These are phyloP conservation scores for Drosophila meridiana DNA, from an alignment of 2,888 invertebrate species.

Conservation along the genomic window DNA sequence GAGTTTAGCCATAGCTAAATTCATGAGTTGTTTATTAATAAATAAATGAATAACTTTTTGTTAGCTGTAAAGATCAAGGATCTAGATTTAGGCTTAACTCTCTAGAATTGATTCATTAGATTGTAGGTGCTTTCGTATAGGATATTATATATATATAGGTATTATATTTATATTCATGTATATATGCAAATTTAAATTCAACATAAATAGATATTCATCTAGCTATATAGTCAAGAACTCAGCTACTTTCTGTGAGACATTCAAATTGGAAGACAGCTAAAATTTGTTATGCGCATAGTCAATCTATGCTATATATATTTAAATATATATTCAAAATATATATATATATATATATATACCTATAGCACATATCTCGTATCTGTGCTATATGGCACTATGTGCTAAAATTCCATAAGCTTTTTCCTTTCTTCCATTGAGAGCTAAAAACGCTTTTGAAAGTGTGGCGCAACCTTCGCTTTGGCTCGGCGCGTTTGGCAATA, in stretches of 20 bases:
- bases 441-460: constrained; percentile 16
- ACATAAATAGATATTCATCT: neutral
- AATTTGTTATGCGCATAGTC: constrained; percentile 2
- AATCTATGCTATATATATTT: constrained; percentile 7
- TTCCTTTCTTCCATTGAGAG: constrained; percentile 6
- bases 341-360: neutral
- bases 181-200: neutral
- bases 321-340: neutral
- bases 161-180: neutral
- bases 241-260: neutral
- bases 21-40: too few species aligned
- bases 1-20: neutral
- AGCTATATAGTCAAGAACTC: neutral
- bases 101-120: neutral
- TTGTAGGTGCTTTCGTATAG: neutral
- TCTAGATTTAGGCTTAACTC: neutral
- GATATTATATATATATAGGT: neutral
- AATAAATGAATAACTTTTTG: too few species aligned
- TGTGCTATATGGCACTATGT: constrained; percentile 3
- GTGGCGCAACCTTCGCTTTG: constrained; percentile 26
- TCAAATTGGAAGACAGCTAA: neutral
- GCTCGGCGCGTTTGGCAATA: constrained; percentile 4
- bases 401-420: constrained; percentile 6
- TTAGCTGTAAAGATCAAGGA: neutral
- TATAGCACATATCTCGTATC: neutral